Conservation (phyloP, 2,113 vertebrate genomes). For the Rhegmatorhina hoffmannsi region DNA sequence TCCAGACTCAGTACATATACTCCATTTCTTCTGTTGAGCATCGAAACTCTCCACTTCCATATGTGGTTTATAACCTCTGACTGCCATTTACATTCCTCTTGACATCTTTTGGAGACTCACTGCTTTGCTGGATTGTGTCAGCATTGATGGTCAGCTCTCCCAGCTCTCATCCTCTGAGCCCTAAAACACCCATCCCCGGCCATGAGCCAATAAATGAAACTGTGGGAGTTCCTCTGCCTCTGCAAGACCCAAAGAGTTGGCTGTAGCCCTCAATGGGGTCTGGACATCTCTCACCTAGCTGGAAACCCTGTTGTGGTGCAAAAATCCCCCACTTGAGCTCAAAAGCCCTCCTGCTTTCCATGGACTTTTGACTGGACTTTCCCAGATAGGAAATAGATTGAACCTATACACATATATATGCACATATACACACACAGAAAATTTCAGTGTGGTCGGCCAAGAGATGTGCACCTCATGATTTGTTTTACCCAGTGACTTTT, state of each 20-base stretch:
- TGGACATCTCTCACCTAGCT: not conserved
- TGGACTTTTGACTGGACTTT: not conserved
- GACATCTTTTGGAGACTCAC: accelerated
- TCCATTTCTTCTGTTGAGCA: not conserved
- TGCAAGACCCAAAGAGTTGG: not conserved
- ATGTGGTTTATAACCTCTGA: not conserved
- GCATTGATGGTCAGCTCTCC: accelerated
- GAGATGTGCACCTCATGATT: not conserved
- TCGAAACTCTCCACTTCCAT: not conserved
- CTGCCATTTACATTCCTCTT: not conserved
- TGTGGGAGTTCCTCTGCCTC: not conserved
- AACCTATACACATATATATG: accelerated
- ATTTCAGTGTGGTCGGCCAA: not conserved
- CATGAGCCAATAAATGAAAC: accelerated
- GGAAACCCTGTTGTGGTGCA: not conserved
- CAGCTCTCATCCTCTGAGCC: accelerated
- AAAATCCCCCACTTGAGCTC: not conserved
- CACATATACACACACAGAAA: accelerated
- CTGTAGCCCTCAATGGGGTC: accelerated
- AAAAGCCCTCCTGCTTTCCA: not conserved
- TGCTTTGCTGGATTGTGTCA: not conserved
- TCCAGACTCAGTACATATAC: not conserved
- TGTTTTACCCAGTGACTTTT: not conserved
- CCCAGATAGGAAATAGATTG: not conserved
- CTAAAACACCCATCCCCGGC: not conserved